Conservation (phyloP, 1,140 invertebrate genomes). For the Ceratoteleas bidentatus region DNA sequence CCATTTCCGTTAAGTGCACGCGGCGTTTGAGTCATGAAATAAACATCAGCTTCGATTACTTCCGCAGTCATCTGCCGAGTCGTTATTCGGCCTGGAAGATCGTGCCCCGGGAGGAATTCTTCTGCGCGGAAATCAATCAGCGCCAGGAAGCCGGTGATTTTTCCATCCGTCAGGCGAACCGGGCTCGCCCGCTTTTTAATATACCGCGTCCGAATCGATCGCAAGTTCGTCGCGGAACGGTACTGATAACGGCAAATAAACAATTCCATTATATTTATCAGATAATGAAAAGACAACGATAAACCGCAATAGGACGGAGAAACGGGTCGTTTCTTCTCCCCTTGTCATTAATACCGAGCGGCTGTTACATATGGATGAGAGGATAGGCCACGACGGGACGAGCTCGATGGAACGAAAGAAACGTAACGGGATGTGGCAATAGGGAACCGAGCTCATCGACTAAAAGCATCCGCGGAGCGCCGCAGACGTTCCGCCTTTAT, state of each 20-base stretch:
- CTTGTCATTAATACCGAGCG: conserved; percentile 81
- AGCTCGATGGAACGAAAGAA: conserved; percentile 73
- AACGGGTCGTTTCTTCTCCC: conserved; percentile 58
- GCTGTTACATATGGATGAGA: conserved; percentile 82
- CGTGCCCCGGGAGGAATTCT: conserved; percentile 53
- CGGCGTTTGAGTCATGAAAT: conserved; percentile 71
- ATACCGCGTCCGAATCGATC: conserved; percentile 34
- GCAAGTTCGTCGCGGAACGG: conserved; percentile 3
- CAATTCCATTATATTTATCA: conserved; percentile 78
- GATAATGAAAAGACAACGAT: conserved; percentile 76
- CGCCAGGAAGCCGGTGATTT: conserved; percentile 76
- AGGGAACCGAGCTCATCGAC: conserved; percentile 80
- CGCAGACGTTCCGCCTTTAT: conserved; percentile 74
- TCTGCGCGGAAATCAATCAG: conserved; percentile 78
- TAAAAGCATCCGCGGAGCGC: conserved; percentile 80
- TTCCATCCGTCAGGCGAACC: conserved; percentile 65
- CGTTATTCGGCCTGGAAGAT: conserved; percentile 68
- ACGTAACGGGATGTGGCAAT: conserved; percentile 73
- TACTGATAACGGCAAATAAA: conserved; percentile 66
- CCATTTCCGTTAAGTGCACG: conserved; percentile 68
- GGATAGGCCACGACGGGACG: conserved; percentile 69
- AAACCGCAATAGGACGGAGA: conserved; percentile 73
- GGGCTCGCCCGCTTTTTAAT: conserved; percentile 47
- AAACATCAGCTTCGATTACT: conserved; percentile 72
- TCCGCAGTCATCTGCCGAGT: conserved; percentile 72